Evolutionary conservation across 35 echinoderm and acorn worm genomes (phyloP), one percentile per base, ranked within the genome.

Genomic region (Ptychodera flava): DNA sequence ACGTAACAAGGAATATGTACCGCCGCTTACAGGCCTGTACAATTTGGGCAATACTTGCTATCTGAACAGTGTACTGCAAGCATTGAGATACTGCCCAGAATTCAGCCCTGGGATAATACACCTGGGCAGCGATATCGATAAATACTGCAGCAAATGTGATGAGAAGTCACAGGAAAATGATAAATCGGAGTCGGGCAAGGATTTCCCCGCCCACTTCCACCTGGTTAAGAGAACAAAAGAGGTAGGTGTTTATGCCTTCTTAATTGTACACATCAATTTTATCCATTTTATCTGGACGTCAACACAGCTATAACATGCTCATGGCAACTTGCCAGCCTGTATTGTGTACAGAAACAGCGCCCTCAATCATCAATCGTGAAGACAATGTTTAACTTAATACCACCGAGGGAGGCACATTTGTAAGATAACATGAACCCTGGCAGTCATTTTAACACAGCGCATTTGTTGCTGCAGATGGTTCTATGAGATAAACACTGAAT

Each of bases 21-120:
- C 93, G 28, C 95, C 95, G 0, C 94, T 91, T 32, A 81, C 87
- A 45, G 95, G 95, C 31, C 90, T 97, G 29, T 86, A 94, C 76
- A 97, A 97, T 80, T 82, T 97, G 30, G 95, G 95, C 31, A 97
- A 97, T 79, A 97, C 95, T 38, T 97, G 95, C 81, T 97, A 94
- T 77, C 87, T 97, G 15, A 97, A 97, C 87, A 88, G 89, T 80
- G 45, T 64, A 22, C 87, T 91, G 0, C 89, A 92, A 37, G 89
- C 89, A n/a, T 77, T 93, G 15, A 84, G 96, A 16, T 99, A 94
- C 88, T 92, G 85, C 28, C 93, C 96, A 32, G 86, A 84, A 28
- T 99, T 99, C 82, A 81, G 78, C 31, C 80, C 88, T 16, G 90
- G 90, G 33, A 38, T 99, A 22, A 45, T 81, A 16, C n/a, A 85